phyloP scores from a whole-genome alignment of 2,888 invertebrate species.

The Rambutsinella grinnellia region DNA sequence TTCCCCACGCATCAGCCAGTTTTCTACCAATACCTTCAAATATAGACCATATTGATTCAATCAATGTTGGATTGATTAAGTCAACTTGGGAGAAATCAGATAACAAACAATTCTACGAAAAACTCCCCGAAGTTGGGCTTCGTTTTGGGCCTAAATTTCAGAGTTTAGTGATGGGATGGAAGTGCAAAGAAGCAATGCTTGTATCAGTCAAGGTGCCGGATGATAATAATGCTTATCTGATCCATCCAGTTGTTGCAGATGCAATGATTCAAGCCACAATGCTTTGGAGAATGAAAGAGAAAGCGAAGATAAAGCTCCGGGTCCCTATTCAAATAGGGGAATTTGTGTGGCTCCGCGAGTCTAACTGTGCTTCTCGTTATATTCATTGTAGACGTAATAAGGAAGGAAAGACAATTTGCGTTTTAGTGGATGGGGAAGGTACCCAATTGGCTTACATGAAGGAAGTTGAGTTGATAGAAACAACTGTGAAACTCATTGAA shows the following conservation, averaged over 20 bases:
- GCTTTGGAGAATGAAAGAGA: constrained; percentile 1
- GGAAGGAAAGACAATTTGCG: neutral
- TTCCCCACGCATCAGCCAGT: constrained; percentile 12
- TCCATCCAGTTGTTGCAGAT: constrained; percentile 47
- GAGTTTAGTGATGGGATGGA: constrained; percentile 24
- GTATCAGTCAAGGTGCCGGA: constrained; percentile 10
- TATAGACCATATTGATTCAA: neutral
- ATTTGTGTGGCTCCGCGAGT: constrained; percentile 25
- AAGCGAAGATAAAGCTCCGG: constrained; percentile 11
- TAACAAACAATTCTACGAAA: constrained; percentile 18
- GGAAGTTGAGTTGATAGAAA: constrained; percentile 32
- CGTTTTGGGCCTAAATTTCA: constrained; percentile 31
- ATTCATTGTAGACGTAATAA: neutral
- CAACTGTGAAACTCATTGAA: constrained; percentile 26
- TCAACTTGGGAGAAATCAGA: constrained; percentile 19
- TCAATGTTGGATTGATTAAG: constrained; percentile 11
- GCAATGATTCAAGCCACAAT: constrained; percentile 48
- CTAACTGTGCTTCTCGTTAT: neutral
- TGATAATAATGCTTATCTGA: constrained; percentile 18
- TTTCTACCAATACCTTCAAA: constrained; percentile 24
- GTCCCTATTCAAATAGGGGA: constrained; percentile 37
- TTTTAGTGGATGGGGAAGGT: constrained; percentile 13
- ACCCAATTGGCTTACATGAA: constrained; percentile 7
- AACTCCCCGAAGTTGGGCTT: constrained; percentile 31
- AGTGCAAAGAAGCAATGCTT: constrained; percentile 1